Conservation (phyloP, 1,140 invertebrate species). For the Drosophila aff. region DNA sequence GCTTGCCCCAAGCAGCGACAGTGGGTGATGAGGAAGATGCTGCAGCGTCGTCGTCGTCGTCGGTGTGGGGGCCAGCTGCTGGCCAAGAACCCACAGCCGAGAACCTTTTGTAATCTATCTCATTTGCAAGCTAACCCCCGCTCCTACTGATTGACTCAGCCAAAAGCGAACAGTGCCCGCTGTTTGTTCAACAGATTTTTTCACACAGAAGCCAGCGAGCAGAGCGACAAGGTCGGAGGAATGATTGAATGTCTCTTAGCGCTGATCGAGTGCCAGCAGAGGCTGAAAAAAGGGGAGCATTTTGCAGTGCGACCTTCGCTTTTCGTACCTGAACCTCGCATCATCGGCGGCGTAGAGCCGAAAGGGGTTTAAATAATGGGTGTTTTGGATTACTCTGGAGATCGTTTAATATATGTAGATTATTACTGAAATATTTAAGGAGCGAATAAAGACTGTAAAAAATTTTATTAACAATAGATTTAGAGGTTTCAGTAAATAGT, state of each 20-base stretch:
- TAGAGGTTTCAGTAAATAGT: too few species aligned
- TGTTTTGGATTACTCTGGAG: background rate
- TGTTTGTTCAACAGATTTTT: constrained; percentile 64
- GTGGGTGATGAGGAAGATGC: background rate
- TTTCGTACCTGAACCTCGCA: constrained; percentile 33
- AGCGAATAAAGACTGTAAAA: background rate
- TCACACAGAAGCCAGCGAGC: constrained; percentile 74
- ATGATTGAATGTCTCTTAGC: constrained; percentile 67
- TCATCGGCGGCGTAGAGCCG: background rate
- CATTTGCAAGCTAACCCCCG: constrained; percentile 13
- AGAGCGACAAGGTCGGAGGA: constrained; percentile 51
- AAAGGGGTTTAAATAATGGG: background rate
- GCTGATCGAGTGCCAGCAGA: constrained; percentile 44
- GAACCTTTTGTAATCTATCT: constrained; percentile 56
- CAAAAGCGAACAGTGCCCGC: constrained; percentile 37
- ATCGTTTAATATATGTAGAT: background rate
- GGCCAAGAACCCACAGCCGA: constrained; percentile 44
- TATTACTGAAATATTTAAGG: too few species aligned
- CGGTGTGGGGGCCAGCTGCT: background rate
- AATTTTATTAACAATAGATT: background rate
- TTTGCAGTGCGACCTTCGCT: constrained; percentile 46
- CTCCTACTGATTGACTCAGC: constrained; percentile 19
- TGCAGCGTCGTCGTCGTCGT: background rate
- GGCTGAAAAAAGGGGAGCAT: constrained; percentile 35
- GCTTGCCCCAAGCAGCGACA: background rate